Base-by-base conservation (phyloP, 2,113 vertebrate species). In the Xyrauchen texanus region DNA sequence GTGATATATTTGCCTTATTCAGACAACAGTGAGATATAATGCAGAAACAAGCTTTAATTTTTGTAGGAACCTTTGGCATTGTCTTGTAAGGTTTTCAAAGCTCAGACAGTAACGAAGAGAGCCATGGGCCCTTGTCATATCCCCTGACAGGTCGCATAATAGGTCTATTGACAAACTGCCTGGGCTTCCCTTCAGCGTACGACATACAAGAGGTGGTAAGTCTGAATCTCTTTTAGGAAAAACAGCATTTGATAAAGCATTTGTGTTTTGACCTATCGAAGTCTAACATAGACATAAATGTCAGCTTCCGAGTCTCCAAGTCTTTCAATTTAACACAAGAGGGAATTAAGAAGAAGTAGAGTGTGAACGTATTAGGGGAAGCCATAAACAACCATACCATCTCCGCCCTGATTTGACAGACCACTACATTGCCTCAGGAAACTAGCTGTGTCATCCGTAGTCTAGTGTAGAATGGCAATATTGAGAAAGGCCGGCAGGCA, bases 121-220 rank as follows among this genome's bases (percentile, higher is more conserved):
- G 66, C 71, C 13, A 60, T 67, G 65, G 76, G 69, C 69, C 58
- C 58, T 16, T 82, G 69, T 82, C 76, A 79, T 79, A 71, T 78
- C 46, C 55, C 7, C 57, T 73, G 84, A 85, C 81, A 81, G 70
- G 81, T 64, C 71, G 75, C 76, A 85, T 79, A 83, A 81, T 81
- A 64, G 79, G 21, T 55, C 52, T 78, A 83, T 81, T 79, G 84
- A 85, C 58, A 16, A 81, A 63, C 71, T 83, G 76, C 82, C 80
- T 53, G 78, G 42, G 61, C 55, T 6, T 58, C 69, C 68, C 57
- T 44, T 34, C 53, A 76, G 74, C 46, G 47, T 52, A 65, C 52
- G 46, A 53, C 74, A 76, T 34, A 53, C 42, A 66, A 64, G 52
- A 44, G 46, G 16, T 42, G 21, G 11, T 58, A 45, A 57, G 47